Evolutionary conservation across 2,888 invertebrate species (phyloP), one percentile per base, ranked within the genome.

Genomic region (Ochlodes sylvanus): DNA sequence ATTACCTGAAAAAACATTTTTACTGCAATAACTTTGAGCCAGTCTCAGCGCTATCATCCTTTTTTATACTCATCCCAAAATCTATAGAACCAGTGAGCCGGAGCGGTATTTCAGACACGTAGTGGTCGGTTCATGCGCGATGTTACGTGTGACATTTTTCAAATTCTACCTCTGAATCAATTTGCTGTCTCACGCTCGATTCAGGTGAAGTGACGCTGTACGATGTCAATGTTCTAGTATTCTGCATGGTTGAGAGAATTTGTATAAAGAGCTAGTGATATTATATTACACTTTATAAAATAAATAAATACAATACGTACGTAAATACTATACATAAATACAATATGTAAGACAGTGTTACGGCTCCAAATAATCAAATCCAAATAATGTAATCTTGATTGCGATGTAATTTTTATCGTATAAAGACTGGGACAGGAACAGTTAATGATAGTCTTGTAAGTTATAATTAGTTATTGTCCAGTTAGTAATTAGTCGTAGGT

Each of bases 21-120:
- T 17, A 47, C 44, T 47, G 44, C 44, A 47, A 47, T 47, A 47
- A 47, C 44, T 47, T 47, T 17, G n/a, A 50, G 50, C 50, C 50
- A 50, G 50, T 50, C 50, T 17, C 50, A 12, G 19, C n/a, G n/a
- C 19, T 38, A 10, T 6, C n/a, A 50, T 50, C 50, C 19, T 50
- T 32, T 44, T 60, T 60, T 41, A 47, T n/a, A 44, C 15, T 60
- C 32, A 60, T 60, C 47, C 44, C 15, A 47, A 60, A 60, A 32
- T 60, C 60, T 44, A 47, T 47, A 32, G n/a, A 60, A 38, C n/a
- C 7, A 21, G 17, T 32, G 19, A 61, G 34, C 27, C 57, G 57
- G 0, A 7, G 12, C 50, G 19, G 80, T 82, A 88, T 88, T 86
- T 78, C 74, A 76, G 66, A 77, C 87, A 87, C 88, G 88, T 88